Evolutionary conservation across 1,140 invertebrate species (phyloP).

Genomic region (Nasonia vitripennis): DNA sequence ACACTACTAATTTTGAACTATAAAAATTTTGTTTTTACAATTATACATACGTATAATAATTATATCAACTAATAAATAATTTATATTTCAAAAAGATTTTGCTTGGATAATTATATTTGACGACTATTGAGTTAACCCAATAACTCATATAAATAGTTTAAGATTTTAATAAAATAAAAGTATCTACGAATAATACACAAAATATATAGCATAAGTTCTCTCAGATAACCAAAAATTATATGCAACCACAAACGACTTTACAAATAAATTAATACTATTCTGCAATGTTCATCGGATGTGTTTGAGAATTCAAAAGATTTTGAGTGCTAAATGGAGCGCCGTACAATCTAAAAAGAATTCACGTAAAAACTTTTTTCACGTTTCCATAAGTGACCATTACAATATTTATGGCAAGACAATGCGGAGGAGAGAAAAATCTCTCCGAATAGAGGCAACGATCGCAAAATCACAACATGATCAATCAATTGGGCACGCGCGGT

Average conservation of each 20-base stretch:
- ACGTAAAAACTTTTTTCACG: neutral
- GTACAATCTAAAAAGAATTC: neutral
- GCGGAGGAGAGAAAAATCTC: slow-evolving; percentile 26
- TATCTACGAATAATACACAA: slow-evolving; percentile 45
- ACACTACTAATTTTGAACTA: slow-evolving; percentile 51
- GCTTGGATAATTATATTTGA: neutral
- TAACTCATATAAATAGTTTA: slow-evolving; percentile 33
- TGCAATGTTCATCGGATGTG: neutral
- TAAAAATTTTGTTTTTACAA: slow-evolving; percentile 41
- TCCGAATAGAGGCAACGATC: slow-evolving; percentile 44
- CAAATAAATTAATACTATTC: neutral
- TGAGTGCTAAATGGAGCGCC: neutral
- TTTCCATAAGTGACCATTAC: slow-evolving; percentile 37
- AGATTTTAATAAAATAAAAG: neutral
- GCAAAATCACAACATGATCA: slow-evolving; percentile 43
- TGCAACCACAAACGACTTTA: neutral
- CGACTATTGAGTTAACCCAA: neutral
- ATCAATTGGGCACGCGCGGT: slow-evolving; percentile 38
- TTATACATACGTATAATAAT: slow-evolving; percentile 40
- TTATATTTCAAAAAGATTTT: neutral
- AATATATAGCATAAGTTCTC: slow-evolving; percentile 5
- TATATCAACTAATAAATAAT: slow-evolving; percentile 42
- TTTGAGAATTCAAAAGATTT: neutral
- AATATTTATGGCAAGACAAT: slow-evolving; percentile 49
- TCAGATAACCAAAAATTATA: neutral